Base-by-base conservation (phyloP, 2,113 vertebrate genomes). In the Entelurus aequoreus region DNA sequence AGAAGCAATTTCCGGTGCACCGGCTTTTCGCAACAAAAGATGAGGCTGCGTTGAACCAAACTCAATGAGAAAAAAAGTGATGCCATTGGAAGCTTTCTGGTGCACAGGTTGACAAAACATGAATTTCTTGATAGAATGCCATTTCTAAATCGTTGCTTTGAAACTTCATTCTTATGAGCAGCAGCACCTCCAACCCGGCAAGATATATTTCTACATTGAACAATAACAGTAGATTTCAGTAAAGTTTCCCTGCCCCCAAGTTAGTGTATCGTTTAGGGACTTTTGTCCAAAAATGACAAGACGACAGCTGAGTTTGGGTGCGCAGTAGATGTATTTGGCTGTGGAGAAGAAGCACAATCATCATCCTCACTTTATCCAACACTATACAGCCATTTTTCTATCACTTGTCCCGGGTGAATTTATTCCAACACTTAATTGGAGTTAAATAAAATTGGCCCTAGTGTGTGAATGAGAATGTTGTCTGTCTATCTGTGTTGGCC, bases 11-110 rank as follows among this genome's bases (percentile, higher is more conserved):
- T 79, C 84, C 74, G 77, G 71, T 37, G 5, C 38, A 40, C 15
- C 1, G 53, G n/a, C 0, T 61, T 68, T 81, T 74, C 74, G 40
- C 44, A 85, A 71, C 81, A 83, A 85, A 71, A 81, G 66, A 19
- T 8, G 6, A 15, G 54, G 19, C 54, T 9, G 19, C 6, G 7
- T 19, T 28, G 1, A 53, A 16, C 54, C 48, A 15, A 47, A 47
- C 9, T 47, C 13, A 47, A 13, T 12, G 44, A 47, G 44, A 47
- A 47, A 13, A 46, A 28, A 28, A 28, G 28, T 28, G 28, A 28
- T 2, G 28, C 28, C 0, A 28, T 28, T 28, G 28, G 1, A 28
- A 28, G 10, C 44, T 13, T 47, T 5, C 13, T 4, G 13, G 44
- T 47, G 3, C 44, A 28, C 28, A 28, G 3, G 28, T 28, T 4